These are phyloP conservation scores for Nomada lathburiana DNA, from an alignment of 2,888 invertebrate species.

Conservation along the genomic window DNA sequence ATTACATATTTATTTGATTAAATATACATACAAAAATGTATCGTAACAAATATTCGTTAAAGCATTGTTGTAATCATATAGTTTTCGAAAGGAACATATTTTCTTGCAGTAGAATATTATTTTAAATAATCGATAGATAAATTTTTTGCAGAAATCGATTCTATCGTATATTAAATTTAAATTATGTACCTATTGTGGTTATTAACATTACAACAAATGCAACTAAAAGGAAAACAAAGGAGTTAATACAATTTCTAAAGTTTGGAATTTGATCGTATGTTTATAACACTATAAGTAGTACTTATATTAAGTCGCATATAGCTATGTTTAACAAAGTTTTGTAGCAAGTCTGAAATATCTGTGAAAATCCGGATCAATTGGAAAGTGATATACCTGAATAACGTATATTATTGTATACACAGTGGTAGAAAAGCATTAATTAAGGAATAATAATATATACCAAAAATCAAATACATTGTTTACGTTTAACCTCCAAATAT, in stretches of 20 bases:
- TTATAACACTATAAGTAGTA: slow-evolving; percentile 24
- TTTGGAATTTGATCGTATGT: slow-evolving; percentile 7
- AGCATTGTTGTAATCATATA: background rate
- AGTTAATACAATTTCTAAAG: background rate
- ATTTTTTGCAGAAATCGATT: background rate
- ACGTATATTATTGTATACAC: slow-evolving; percentile 6
- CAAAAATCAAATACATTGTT: slow-evolving; percentile 6
- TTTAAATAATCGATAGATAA: background rate
- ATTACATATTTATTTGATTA: no score
- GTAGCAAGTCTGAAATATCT: slow-evolving; percentile 25
- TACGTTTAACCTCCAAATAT: slow-evolving; percentile 39
- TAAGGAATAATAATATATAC: background rate
- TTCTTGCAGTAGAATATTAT: background rate
- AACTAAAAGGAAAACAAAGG: background rate
- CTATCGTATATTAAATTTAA: background rate
- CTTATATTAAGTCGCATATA: slow-evolving; percentile 32
- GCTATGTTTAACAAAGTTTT: slow-evolving; percentile 43
- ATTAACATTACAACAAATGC: background rate
- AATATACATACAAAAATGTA: background rate
- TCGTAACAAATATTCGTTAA: background rate
- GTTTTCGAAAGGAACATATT: no score
- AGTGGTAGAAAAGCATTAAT: background rate
- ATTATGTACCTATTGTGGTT: background rate
- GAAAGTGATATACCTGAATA: slow-evolving; percentile 16
- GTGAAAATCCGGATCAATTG: slow-evolving; percentile 2